Base-by-base conservation (phyloP, 2,797 vertebrate genomes). In the Lepilemur septentrionalis region DNA sequence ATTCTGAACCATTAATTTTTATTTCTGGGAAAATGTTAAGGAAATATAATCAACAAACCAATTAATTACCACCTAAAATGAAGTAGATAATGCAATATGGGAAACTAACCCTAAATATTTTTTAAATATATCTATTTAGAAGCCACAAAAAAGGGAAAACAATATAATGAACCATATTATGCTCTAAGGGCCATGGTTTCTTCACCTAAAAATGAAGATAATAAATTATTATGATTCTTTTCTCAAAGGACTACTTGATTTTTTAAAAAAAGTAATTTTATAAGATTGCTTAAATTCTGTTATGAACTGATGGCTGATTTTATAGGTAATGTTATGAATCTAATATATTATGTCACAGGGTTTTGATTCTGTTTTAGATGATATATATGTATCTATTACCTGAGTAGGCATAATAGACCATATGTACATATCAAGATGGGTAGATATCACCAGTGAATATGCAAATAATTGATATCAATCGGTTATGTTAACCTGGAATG, bases 401-500 rank as follows among this genome's bases (percentile, higher is more conserved):
- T 41, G 30, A 38, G 38, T 30, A 67, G 38, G 8, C 46, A 41
- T 78, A 91, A 84, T 18, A 79, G 65, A n/a, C 32, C 28, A 81
- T 52, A 59, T 15, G 30, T 65, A 73, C 69, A 25, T 87, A 92
- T 87, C 83, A 83, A 80, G 70, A 14, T 30, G 28, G 20, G 35
- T 78, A 86, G 69, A 38, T 80, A 86, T 72, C 78, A 93, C 52
- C 32, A 43, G 59, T 61, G 32, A 84, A 67, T 96, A 76, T 89
- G 52, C 13, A 70, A 80, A 94, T 18, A 63, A 83, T 72, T 93
- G 83, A 67, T 76, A 93, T 91, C 79, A 91, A 50, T 69, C 20
- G 50, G 25, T 83, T 89, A 65, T 4, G n/a, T 30, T 85, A 93
- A 92, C 41, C 85, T 55, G 32, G 76, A 92, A 61, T 84, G 61